Evolutionary conservation across 2,797 vertebrate genomes (phyloP).

Genomic region (Sternarchorhynchus goeldii): DNA sequence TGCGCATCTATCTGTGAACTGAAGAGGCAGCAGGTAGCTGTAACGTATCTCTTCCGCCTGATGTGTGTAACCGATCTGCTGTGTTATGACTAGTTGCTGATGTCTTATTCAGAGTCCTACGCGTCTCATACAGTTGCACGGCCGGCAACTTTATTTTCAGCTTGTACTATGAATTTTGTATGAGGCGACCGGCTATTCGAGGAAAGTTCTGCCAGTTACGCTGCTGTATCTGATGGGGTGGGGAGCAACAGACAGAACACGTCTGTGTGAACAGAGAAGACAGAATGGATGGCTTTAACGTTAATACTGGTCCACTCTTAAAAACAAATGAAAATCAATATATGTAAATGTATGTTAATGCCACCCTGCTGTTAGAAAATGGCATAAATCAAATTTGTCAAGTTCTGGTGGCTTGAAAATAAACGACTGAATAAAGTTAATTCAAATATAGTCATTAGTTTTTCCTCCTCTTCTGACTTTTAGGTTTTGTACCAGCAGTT

Average conservation of each 20-base stretch:
- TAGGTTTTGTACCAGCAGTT: conserved; percentile 99
- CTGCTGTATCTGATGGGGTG: conserved; percentile 27
- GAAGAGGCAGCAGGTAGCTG: conserved; percentile 29
- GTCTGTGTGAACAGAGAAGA: background rate
- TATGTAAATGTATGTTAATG: too few species aligned
- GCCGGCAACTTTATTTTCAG: conserved; percentile 53
- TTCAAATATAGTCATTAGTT: conserved; percentile 9
- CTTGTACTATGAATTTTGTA: conserved; percentile 55
- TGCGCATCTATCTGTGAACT: conserved; percentile 59
- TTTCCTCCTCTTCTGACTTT: conserved; percentile 55
- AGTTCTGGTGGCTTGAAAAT: background rate
- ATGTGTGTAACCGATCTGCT: conserved; percentile 48
- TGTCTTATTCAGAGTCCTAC: conserved; percentile 54
- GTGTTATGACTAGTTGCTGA: conserved; percentile 54
- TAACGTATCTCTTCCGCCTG: conserved; percentile 51
- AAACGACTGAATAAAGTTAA: too few species aligned
- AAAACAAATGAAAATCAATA: too few species aligned
- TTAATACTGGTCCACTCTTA: background rate
- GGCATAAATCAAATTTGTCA: too few species aligned
- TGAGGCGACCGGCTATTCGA: conserved; percentile 42
- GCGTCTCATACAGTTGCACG: conserved; percentile 39
- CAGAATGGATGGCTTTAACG: conserved; percentile 2
- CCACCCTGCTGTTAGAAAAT: too few species aligned
- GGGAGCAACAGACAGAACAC: conserved; percentile 2
- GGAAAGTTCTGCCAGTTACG: conserved; percentile 26